Percentiles rank a stretch among this genome's conserved stretches.
phyloP scores from a whole-genome alignment of 2,888 invertebrate species.

The Willowsia nigromaculata region DNA sequence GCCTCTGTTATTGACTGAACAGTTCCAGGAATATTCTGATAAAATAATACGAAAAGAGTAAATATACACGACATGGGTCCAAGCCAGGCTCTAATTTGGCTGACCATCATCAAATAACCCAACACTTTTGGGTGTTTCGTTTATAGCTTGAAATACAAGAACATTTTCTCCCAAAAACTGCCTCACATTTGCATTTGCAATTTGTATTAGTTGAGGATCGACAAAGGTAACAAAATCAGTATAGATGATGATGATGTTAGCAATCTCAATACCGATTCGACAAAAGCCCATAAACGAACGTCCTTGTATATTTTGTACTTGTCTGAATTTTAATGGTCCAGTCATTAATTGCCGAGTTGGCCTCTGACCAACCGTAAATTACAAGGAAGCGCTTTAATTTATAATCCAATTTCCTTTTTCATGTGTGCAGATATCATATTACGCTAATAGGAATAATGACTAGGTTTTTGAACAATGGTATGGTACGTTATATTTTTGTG shows the following conservation, averaged over 20 bases:
- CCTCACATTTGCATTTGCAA: too few species aligned
- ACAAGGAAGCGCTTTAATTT: not conserved
- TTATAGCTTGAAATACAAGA: not conserved
- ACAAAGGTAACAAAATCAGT: too few species aligned
- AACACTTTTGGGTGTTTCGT: not conserved
- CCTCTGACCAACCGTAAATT: not conserved
- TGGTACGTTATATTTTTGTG: too few species aligned
- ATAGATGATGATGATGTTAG: too few species aligned
- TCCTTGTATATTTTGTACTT: too few species aligned
- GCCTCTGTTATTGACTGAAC: not conserved
- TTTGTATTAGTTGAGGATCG: too few species aligned
- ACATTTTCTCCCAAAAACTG: too few species aligned
- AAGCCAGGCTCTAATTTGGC: not conserved
- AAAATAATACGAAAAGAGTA: not conserved
- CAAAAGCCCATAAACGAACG: too few species aligned
- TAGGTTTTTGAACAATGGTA: too few species aligned
- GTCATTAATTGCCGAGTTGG: not conserved
- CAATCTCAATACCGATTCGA: too few species aligned
- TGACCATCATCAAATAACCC: not conserved
- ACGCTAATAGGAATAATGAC: too few species aligned
- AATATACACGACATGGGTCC: not conserved
- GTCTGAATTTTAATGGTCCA: not conserved
- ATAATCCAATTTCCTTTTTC: not conserved
- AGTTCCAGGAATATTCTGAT: not conserved
- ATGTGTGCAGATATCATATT: not conserved